These are phyloP conservation scores for Protodeltote pygarga DNA, from an alignment of 2,888 invertebrate species.

Conservation along the genomic window DNA sequence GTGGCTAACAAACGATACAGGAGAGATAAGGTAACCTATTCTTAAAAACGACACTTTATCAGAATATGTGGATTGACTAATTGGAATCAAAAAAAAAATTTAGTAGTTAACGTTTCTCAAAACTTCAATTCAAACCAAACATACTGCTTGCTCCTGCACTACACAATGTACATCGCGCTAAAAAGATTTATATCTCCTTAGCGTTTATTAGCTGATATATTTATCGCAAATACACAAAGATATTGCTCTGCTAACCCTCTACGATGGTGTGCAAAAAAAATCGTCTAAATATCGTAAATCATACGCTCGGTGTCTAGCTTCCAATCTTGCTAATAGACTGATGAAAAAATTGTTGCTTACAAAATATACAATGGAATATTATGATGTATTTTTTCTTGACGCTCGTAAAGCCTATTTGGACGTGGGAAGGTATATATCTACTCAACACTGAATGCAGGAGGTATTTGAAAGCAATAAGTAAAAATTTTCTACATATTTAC, in stretches of 20 bases:
- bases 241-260: conserved; percentile 69
- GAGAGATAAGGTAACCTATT: too few species aligned
- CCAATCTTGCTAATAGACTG: conserved; percentile 60
- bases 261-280: conserved; percentile 58
- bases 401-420: too few species aligned
- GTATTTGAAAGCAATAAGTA: too few species aligned
- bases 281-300: conserved; percentile 66
- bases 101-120: neutral
- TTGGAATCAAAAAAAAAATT: neutral
- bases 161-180: conserved; percentile 54
- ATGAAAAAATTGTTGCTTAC: conserved; percentile 34
- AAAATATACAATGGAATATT: conserved; percentile 27
- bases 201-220: conserved; percentile 83
- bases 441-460: too few species aligned
- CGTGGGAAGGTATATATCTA: too few species aligned
- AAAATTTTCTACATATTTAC: too few species aligned
- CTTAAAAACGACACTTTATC: too few species aligned
- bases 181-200: conserved; percentile 79
- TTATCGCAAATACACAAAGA: conserved; percentile 80
- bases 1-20: too few species aligned
- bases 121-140: neutral
- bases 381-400: too few species aligned
- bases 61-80: too few species aligned
- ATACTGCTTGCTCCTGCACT: conserved; percentile 45
- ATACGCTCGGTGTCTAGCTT: conserved; percentile 53